phyloP scores from a whole-genome alignment of 2,797 vertebrate species.

The Prionace glauca region DNA sequence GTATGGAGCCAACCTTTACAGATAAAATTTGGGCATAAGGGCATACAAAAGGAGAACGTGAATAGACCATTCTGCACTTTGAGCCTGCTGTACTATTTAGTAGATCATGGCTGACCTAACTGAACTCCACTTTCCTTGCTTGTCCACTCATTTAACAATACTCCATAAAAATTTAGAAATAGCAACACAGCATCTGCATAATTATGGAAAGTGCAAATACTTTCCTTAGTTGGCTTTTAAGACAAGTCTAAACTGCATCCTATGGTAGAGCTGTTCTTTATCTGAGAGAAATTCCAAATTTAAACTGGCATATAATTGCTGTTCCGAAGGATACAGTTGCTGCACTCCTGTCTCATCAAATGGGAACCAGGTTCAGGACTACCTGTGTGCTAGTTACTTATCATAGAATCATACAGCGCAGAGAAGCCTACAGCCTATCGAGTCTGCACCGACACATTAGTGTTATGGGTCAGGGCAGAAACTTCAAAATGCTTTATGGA shows the following conservation, averaged over 20 bases:
- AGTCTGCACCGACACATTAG: too few relatives aligned
- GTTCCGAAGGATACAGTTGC: background rate
- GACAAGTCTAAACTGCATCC: background rate
- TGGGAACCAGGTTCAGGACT: background rate
- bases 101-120: too few relatives aligned
- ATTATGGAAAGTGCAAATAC: background rate
- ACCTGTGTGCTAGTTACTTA: background rate
- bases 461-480: too few relatives aligned
- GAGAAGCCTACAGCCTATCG: too few relatives aligned
- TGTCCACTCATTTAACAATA: background rate
- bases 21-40: too few relatives aligned
- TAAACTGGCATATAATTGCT: background rate
- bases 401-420: too few relatives aligned
- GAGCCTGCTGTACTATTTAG: too few relatives aligned
- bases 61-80: too few relatives aligned
- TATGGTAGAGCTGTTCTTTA: background rate
- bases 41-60: too few relatives aligned
- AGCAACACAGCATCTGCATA: background rate
- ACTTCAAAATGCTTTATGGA: too few relatives aligned
- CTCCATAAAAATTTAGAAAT: background rate
- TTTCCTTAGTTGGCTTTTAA: background rate
- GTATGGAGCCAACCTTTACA: too few relatives aligned
- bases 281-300: background rate
- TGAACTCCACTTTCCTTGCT: too few relatives aligned
- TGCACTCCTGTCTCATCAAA: background rate